Evolutionary conservation across 2,797 vertebrate genomes (phyloP), one percentile per base, ranked within the genome.

Genomic region (Tapirus indicus): DNA sequence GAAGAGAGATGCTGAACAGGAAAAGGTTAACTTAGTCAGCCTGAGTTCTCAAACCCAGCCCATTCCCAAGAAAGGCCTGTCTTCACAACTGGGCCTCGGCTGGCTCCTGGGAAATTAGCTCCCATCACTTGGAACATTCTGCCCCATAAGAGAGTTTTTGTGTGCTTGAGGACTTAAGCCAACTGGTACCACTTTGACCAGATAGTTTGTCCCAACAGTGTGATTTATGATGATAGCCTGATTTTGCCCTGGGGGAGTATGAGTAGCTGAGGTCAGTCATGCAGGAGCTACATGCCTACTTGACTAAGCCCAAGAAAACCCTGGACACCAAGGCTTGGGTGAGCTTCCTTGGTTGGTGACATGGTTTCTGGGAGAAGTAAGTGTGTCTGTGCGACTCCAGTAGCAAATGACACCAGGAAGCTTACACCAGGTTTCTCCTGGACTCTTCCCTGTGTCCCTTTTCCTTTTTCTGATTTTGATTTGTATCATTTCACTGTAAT

Each of bases 61-160:
- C 1, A 0, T 54, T 9, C 47, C 29, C 9, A 0, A 2, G 23
- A 27, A 71, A 49, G 68, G 1, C 7, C 60, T 44, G 2, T 68
- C 16, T 69, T 85, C 21, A 49, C 13, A 58, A 41, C 16, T 10
- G 23, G 5, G 20, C 35, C 12, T 62, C 25, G 47, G 41, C n/a
- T 8, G 58, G 44, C 44, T 62, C 44, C 41, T 75, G 68, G 71
- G 27, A 72, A 49, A 12, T 44, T 49, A 58, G 77, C 12, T 38
- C 6, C 54, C 41, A 52, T 16, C 12, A 21, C 29, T 7, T 68
- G 14, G 35, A 80, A 52, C 47, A 16, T 68, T 54, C 52, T n/a
- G 27, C 16, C 23, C 47, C 6, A 0, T 27, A 10, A 18, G 16
- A 78, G 41, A 1, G 0, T 27, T 44, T n/a, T 35, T 11, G 0